These are phyloP conservation scores for Nycticryphes semicollaris DNA, from an alignment of 2,113 vertebrate species.

Conservation along the genomic window DNA sequence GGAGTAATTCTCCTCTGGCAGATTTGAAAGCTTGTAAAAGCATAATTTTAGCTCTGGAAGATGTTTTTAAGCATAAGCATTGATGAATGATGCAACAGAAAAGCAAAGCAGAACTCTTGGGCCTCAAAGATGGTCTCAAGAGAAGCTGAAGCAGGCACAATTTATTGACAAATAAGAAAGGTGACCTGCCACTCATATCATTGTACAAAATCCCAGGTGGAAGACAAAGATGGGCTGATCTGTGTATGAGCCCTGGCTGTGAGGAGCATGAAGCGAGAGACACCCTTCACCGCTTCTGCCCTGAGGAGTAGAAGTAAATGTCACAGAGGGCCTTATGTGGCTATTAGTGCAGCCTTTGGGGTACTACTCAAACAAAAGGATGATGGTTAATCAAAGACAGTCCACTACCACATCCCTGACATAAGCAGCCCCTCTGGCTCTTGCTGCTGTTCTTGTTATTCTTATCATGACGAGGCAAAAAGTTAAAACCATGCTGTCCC, in stretches of 20 bases:
- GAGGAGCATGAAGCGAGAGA: not conserved
- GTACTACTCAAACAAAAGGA: not conserved
- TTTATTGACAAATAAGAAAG: slow-evolving; percentile 2
- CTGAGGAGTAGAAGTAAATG: not conserved
- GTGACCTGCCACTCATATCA: not conserved
- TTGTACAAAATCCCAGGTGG: not conserved
- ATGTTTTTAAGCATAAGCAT: slow-evolving; percentile 5
- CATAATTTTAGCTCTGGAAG: slow-evolving; percentile 29
- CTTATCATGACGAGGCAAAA: not conserved
- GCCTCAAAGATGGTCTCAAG: not conserved
- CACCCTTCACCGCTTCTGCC: not conserved
- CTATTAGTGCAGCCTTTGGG: not conserved
- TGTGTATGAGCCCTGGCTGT: not conserved
- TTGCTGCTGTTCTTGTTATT: not conserved
- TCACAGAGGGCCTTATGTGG: not conserved
- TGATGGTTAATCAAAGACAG: not conserved
- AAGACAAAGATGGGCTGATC: not conserved
- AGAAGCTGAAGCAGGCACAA: slow-evolving; percentile 38
- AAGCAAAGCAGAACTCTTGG: slow-evolving; percentile 52
- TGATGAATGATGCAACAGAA: slow-evolving; percentile 30
- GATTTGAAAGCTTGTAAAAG: not conserved
- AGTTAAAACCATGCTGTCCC: not conserved
- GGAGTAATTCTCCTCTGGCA: not conserved
- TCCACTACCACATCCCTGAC: not conserved
- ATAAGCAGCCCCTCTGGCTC: not conserved